These are phyloP conservation scores for Meloidogyne chitwoodi DNA, from an alignment of 1,140 invertebrate species.

Conservation along the genomic window DNA sequence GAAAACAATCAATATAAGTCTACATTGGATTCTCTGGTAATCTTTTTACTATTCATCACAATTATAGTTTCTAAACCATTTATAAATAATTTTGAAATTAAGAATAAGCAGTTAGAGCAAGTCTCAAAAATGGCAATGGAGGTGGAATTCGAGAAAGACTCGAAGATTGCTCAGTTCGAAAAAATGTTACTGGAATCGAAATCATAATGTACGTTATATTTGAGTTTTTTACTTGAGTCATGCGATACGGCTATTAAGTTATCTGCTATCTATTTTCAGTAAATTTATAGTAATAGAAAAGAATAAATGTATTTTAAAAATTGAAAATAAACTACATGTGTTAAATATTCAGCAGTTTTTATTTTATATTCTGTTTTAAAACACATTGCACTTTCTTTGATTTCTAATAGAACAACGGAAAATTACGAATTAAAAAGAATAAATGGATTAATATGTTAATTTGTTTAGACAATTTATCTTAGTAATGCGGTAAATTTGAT, in stretches of 20 bases:
- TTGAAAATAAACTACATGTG: too few relatives aligned
- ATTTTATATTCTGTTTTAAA: too few relatives aligned
- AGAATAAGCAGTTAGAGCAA: conserved; percentile 16
- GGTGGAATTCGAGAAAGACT: conserved; percentile 3
- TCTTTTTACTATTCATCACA: background rate
- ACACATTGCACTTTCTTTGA: too few relatives aligned
- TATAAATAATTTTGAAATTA: background rate
- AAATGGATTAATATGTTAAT: too few relatives aligned
- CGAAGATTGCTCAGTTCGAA: background rate
- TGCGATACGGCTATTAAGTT: background rate
- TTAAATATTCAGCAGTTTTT: too few relatives aligned
- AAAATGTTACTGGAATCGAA: background rate
- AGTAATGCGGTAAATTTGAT: too few relatives aligned
- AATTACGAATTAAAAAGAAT: too few relatives aligned
- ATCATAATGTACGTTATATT: background rate
- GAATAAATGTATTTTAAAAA: too few relatives aligned
- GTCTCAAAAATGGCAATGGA: conserved; percentile 12
- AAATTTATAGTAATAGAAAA: too few relatives aligned
- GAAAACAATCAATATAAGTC: background rate
- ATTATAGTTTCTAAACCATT: background rate
- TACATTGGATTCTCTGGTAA: background rate
- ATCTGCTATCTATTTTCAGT: background rate
- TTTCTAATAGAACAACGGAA: too few relatives aligned
- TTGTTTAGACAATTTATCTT: too few relatives aligned
- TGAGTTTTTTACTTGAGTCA: background rate